Conservation (phyloP, 2,797 vertebrate genomes). For the Holocentrus rufus region DNA sequence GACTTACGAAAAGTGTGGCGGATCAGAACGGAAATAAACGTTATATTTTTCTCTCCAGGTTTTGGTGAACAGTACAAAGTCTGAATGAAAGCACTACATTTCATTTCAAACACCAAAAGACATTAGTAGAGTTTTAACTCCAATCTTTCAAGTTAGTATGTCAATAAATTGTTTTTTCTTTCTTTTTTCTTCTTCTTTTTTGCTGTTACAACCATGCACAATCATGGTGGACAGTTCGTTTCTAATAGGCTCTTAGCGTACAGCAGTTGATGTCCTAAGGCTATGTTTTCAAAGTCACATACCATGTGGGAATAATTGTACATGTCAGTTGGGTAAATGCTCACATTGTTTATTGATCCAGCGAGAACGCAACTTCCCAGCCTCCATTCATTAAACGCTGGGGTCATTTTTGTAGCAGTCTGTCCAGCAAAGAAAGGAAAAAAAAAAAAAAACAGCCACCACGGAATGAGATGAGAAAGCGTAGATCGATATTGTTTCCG, state of each 20-base stretch:
- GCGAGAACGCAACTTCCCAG: slow-evolving; percentile 41
- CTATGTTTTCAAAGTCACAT: slow-evolving; percentile 64
- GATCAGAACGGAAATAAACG: slow-evolving; percentile 17
- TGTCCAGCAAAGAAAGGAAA: slow-evolving; percentile 52
- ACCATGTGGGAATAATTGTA: slow-evolving; percentile 59
- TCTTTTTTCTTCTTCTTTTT: slow-evolving; percentile 25
- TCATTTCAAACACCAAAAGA: slow-evolving; percentile 37
- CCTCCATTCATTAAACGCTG: slow-evolving; percentile 38
- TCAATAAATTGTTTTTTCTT: slow-evolving; percentile 42
- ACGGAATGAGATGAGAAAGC: slow-evolving; percentile 48
- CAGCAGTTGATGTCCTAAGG: slow-evolving; percentile 43
- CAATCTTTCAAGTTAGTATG: slow-evolving; percentile 52
- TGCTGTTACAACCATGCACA: slow-evolving; percentile 71
- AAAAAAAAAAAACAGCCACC: slow-evolving; percentile 66
- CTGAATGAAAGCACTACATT: slow-evolving; percentile 45
- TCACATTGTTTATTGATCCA: slow-evolving; percentile 62
- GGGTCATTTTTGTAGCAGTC: slow-evolving; percentile 45
- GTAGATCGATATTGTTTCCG: slow-evolving; percentile 56
- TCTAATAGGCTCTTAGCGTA: slow-evolving; percentile 48
- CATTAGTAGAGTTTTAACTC: slow-evolving; percentile 50
- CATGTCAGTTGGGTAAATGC: slow-evolving; percentile 60
- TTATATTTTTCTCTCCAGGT: slow-evolving; percentile 4
- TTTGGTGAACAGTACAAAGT: slow-evolving; percentile 19
- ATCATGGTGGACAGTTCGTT: slow-evolving; percentile 32
- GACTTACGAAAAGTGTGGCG: slow-evolving; percentile 1